These are phyloP conservation scores for Dasyurus viverrinus DNA, from an alignment of 2,113 vertebrate species.

Conservation along the genomic window DNA sequence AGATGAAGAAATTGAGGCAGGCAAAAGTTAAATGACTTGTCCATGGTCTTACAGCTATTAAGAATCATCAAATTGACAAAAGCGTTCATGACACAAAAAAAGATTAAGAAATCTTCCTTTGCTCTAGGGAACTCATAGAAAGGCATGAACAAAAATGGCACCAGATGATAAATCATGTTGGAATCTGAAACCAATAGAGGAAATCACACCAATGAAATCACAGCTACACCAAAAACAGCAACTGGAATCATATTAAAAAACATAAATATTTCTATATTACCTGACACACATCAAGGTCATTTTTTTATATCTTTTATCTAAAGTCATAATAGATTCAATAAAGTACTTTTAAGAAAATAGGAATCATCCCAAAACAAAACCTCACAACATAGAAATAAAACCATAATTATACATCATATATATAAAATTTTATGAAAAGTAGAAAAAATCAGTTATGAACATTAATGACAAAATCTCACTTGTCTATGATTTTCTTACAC, in stretches of 20 bases:
- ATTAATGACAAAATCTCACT: neutral
- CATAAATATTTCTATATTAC: neutral
- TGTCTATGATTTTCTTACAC: slow-evolving; percentile 35
- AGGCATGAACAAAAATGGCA: neutral
- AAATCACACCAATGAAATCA: neutral
- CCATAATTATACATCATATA: slow-evolving; percentile 22
- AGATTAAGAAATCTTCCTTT: too few species aligned
- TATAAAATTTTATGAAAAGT: slow-evolving; percentile 34
- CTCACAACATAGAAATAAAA: slow-evolving; percentile 36
- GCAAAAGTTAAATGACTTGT: neutral
- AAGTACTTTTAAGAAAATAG: slow-evolving; percentile 28
- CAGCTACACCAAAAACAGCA: neutral
- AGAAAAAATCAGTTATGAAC: slow-evolving; percentile 38
- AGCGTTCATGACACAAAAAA: neutral
- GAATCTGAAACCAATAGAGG: neutral
- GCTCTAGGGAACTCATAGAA: neutral
- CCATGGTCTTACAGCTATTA: neutral
- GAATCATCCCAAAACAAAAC: slow-evolving; percentile 42
- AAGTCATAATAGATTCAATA: too few species aligned
- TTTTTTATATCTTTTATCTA: too few species aligned
- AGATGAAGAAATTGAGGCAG: neutral
- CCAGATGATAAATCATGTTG: neutral
- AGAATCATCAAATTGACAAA: neutral
- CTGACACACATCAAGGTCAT: neutral
- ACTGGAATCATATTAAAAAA: neutral